Evolutionary conservation across 2,797 vertebrate genomes (phyloP).

Genomic region (Octomys mimax): DNA sequence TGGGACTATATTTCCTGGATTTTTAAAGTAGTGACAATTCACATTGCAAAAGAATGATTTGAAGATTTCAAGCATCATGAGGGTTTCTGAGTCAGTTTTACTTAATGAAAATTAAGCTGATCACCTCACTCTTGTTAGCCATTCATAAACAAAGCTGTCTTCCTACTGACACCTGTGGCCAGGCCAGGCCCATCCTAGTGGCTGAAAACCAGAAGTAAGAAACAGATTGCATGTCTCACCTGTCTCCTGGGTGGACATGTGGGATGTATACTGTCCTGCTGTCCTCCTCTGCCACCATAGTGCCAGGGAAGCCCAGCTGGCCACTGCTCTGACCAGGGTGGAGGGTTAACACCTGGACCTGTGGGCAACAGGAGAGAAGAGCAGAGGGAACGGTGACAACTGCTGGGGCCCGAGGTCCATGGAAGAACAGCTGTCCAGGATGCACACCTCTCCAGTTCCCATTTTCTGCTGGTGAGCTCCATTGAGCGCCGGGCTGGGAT

Average conservation of each 20-base stretch:
- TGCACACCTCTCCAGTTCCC: neutral
- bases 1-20: conserved; percentile 44
- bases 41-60: conserved; percentile 32
- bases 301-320: neutral
- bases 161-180: neutral
- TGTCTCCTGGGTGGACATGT: neutral
- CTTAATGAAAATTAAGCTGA: conserved; percentile 17
- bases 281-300: neutral
- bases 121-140: neutral
- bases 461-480: neutral
- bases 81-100: conserved; percentile 31
- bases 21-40: conserved; percentile 44
- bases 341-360: neutral
- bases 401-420: neutral
- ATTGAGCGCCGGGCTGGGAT: neutral
- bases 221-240: neutral
- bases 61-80: neutral
- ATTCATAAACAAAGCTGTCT: conserved; percentile 14
- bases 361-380: neutral
- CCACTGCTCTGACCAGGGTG: neutral
- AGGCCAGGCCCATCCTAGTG: neutral
- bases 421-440: neutral
- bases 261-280: neutral
- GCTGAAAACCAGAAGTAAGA: neutral
- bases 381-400: neutral